Evolutionary conservation across 2,888 invertebrate species (phyloP), one percentile per base, ranked within the genome.

Genomic region (Athrips mouffetella): DNA sequence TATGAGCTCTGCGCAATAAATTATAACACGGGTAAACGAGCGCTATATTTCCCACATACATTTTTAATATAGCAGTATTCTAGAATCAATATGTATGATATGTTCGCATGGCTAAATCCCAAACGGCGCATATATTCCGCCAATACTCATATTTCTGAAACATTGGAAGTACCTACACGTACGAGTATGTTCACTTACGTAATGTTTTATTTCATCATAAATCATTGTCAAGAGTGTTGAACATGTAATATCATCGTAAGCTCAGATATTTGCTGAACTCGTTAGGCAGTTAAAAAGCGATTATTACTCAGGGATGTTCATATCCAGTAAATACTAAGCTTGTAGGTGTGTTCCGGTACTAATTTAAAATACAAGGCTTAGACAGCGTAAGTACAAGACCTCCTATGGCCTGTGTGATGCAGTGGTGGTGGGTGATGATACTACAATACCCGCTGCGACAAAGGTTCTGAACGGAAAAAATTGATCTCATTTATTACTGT

Each of bases 91-190:
- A 40, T 23, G 39, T 7, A 8, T n/a, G 18, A 18, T 37, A 18
- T 21, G 37, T 21, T 20, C 37, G 37, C 20, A 25, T 25, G 40
- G 8, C 10, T 40, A 23, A 25, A 13, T 40, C 25, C 40, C 40
- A 40, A 40, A 40, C 25, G 40, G 40, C 40, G 40, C 25, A 40
- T 23, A 23, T 25, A 40, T 40, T 40, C 40, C 18, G 37, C 37
- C 20, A n/a, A n/a, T 18, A 21, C 37, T 37, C 21, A 37, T 37
- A 37, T 21, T 37, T 37, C 37, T 11, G 37, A 11, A 37, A 37
- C 37, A 21, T 11, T 20, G 21, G 11, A 20, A 21, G 37, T 21
- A n/a, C n/a, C n/a, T n/a, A n/a, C n/a, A n/a, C n/a, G n/a, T n/a
- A n/a, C n/a, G n/a, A n/a, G n/a, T 27, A 7, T 8, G 27, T 27